phyloP scores from a whole-genome alignment of 2,797 vertebrate genomes.

The Zalophus californianus region DNA sequence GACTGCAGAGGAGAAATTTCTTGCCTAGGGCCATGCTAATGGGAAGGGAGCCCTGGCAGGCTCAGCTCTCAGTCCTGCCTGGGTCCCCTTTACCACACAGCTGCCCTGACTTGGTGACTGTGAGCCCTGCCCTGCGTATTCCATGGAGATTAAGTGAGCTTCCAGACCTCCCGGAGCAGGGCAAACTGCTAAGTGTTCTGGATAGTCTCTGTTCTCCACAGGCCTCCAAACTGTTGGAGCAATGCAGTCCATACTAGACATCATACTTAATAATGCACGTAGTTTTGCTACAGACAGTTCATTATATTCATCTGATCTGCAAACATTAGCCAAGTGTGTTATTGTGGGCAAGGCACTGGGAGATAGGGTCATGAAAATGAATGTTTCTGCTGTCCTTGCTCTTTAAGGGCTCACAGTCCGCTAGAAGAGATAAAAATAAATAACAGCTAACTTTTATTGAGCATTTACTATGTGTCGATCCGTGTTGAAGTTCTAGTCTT shows the following conservation, averaged over 20 bases:
- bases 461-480: background rate
- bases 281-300: constrained; percentile 1
- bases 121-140: background rate
- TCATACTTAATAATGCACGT: constrained; percentile 38
- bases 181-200: background rate
- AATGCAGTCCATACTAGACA: background rate
- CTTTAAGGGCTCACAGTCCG: background rate
- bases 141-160: background rate
- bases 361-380: background rate
- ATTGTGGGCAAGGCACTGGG: background rate
- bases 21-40: background rate
- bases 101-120: background rate
- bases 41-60: background rate
- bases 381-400: background rate
- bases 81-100: background rate
- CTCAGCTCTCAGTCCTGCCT: background rate
- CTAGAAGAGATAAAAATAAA: constrained; percentile 44
- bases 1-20: background rate
- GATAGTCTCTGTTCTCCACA: background rate
- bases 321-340: background rate
- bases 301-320: constrained; percentile 52
- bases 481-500: constrained; percentile 14
- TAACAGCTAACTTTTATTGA: background rate
- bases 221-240: background rate
- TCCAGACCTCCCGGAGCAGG: background rate